A percentile compares a stretch with the other conserved stretches of the same genome.
Evolutionary conservation across 2,888 invertebrate species (phyloP).

Genomic region (Tachystola acroxantha): DNA sequence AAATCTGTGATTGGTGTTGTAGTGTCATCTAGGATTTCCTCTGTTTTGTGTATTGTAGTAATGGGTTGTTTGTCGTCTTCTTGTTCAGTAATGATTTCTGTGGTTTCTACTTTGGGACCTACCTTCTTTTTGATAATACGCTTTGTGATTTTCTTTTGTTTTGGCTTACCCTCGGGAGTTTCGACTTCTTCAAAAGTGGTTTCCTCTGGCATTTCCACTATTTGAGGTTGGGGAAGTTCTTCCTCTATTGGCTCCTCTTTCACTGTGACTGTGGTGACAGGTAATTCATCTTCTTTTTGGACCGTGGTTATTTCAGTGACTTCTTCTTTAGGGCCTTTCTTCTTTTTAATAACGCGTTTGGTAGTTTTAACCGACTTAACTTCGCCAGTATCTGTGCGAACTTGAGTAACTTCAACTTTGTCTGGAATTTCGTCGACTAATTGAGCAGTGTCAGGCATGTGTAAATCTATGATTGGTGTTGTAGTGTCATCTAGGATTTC

Average conservation of each 20-base stretch:
- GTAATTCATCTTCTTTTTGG: slow-evolving; percentile 43
- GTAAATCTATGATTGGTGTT: slow-evolving; percentile 11
- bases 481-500: slow-evolving; percentile 24
- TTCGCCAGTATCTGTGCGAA: slow-evolving; percentile 42
- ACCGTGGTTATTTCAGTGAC: slow-evolving; percentile 61
- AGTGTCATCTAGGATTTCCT: slow-evolving; percentile 19
- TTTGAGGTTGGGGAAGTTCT: slow-evolving; percentile 16
- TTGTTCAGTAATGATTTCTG: slow-evolving; percentile 38
- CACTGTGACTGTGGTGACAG: slow-evolving; percentile 32
- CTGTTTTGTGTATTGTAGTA: slow-evolving; percentile 31
- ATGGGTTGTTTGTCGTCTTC: slow-evolving; percentile 26
- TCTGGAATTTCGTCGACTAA: slow-evolving; percentile 25
- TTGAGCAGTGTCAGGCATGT: slow-evolving; percentile 21
- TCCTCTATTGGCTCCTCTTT: slow-evolving; percentile 21
- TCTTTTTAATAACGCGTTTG: slow-evolving; percentile 60
- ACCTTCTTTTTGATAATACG: slow-evolving; percentile 28
- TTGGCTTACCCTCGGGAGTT: slow-evolving; percentile 28
- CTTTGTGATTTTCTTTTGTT: slow-evolving; percentile 22
- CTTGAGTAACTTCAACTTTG: slow-evolving; percentile 14
- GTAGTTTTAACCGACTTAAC: slow-evolving; percentile 43
- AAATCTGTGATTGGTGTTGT: slow-evolving; percentile 18
- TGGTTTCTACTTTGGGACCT: slow-evolving; percentile 42
- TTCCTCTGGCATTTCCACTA: slow-evolving; percentile 42
- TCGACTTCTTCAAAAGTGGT: slow-evolving; percentile 24
- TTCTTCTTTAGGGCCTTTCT: slow-evolving; percentile 52